Evolutionary conservation across 1,140 invertebrate species (phyloP).

Genomic region (Eurosta solidaginis): DNA sequence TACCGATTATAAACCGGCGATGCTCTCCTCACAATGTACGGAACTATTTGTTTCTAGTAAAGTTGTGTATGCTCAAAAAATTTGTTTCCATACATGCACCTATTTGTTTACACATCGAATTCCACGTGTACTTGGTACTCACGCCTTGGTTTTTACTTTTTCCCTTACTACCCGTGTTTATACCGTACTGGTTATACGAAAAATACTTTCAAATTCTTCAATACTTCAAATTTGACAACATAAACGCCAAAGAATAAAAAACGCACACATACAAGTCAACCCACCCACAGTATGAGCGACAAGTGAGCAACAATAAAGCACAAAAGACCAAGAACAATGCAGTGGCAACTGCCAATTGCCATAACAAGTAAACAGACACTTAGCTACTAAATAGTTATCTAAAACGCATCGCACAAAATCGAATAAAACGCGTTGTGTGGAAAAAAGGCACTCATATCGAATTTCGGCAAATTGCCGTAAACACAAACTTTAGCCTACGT

Average conservation of each 20-base stretch:
- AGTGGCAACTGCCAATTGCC: slow-evolving; percentile 27
- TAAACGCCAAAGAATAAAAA: slow-evolving; percentile 38
- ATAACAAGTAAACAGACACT: background rate
- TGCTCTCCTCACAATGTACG: too few relatives aligned
- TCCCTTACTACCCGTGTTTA: too few relatives aligned
- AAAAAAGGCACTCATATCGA: background rate
- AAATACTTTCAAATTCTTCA: too few relatives aligned
- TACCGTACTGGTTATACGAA: too few relatives aligned
- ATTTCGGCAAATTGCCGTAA: background rate
- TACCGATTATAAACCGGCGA: too few relatives aligned
- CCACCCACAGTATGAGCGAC: slow-evolving; percentile 1
- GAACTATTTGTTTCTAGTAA: too few relatives aligned
- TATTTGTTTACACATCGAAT: too few relatives aligned
- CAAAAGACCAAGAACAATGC: slow-evolving; percentile 11
- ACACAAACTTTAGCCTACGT: background rate
- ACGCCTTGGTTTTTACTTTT: too few relatives aligned
- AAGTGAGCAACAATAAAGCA: slow-evolving; percentile 26
- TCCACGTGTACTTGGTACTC: too few relatives aligned
- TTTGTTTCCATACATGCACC: too few relatives aligned
- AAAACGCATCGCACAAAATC: slow-evolving; percentile 18
- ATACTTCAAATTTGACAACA: slow-evolving; percentile 41
- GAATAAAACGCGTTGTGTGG: background rate
- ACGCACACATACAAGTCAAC: too few relatives aligned
- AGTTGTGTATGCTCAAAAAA: too few relatives aligned
- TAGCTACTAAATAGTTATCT: slow-evolving; percentile 5